These are phyloP conservation scores for Cephalopholis sonnerati DNA, from an alignment of 2,113 vertebrate genomes.

Conservation along the genomic window DNA sequence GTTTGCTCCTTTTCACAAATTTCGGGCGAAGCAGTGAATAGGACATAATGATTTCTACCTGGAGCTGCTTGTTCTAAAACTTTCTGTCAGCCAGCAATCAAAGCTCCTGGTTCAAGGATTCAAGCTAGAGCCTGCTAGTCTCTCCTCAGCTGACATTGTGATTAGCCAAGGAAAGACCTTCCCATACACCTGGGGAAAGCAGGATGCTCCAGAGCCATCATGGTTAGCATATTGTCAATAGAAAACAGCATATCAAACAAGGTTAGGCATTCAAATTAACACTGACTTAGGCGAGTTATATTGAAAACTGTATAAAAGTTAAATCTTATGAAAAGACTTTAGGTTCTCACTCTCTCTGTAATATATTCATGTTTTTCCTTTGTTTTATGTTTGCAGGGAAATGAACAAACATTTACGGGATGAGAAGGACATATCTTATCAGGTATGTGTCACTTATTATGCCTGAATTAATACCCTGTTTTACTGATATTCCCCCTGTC, in stretches of 20 bases:
- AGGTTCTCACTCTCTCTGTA: not conserved
- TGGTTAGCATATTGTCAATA: too few relatives aligned
- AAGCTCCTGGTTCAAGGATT: not conserved
- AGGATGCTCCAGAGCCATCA: not conserved
- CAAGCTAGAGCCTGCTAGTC: not conserved
- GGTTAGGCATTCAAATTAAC: not conserved
- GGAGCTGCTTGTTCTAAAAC: not conserved
- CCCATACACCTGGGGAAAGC: too few relatives aligned
- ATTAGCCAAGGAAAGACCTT: not conserved
- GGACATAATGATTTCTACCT: not conserved
- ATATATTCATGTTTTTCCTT: slow-evolving; percentile 16
- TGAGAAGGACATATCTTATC: slow-evolving; percentile 88
- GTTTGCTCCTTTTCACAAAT: not conserved
- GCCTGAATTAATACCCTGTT: not conserved
- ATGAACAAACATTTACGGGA: slow-evolving; percentile 95
- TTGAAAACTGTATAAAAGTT: not conserved
- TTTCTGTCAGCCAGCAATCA: not conserved
- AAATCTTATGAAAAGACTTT: not conserved
- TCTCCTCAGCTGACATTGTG: not conserved
- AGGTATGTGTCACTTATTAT: slow-evolving; percentile 65
- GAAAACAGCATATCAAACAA: not conserved
- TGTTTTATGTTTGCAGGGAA: slow-evolving; percentile 85
- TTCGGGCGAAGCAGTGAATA: fast-evolving
- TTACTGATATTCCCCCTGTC: not conserved
- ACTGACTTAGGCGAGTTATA: not conserved